Percentiles rank a stretch among this genome's conserved stretches.
These are phyloP conservation scores for Machimus atricapillus DNA, from an alignment of 2,888 invertebrate genomes.

Conservation along the genomic window DNA sequence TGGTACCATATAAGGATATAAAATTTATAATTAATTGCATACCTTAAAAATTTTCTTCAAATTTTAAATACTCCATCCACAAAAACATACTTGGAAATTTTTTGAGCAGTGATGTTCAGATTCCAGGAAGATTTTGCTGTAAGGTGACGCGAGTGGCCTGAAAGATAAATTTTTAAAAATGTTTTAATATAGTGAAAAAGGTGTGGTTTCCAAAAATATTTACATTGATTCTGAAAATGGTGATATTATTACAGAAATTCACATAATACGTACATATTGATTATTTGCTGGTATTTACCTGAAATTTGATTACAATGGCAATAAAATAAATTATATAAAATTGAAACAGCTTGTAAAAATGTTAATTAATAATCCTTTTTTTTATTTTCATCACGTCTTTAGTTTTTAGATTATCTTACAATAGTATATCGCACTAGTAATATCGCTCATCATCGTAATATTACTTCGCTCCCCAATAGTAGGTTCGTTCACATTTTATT, in stretches of 20 bases:
- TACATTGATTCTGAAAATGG: too few relatives aligned
- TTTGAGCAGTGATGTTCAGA: not conserved
- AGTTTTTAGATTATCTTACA: constrained; percentile 23
- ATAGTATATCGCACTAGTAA: constrained; percentile 19
- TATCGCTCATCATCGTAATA: not conserved
- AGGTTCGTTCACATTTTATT: not conserved
- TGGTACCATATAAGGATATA: not conserved
- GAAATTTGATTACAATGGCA: not conserved
- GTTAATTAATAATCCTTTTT: constrained; percentile 8
- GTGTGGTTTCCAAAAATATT: too few relatives aligned
- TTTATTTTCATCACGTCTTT: constrained; percentile 40
- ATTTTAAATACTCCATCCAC: not conserved
- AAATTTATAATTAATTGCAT: not conserved
- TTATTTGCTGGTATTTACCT: not conserved
- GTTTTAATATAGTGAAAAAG: too few relatives aligned
- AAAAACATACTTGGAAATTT: not conserved
- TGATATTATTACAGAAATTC: too few relatives aligned
- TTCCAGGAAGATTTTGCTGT: not conserved
- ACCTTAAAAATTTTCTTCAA: not conserved
- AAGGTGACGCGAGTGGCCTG: not conserved
- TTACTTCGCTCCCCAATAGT: not conserved
- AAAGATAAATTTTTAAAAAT: too few relatives aligned
- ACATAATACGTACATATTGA: too few relatives aligned
- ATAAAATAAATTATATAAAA: not conserved
- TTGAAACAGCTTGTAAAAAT: not conserved